Conservation (phyloP, 2,797 vertebrate species). For the Merluccius polli region DNA sequence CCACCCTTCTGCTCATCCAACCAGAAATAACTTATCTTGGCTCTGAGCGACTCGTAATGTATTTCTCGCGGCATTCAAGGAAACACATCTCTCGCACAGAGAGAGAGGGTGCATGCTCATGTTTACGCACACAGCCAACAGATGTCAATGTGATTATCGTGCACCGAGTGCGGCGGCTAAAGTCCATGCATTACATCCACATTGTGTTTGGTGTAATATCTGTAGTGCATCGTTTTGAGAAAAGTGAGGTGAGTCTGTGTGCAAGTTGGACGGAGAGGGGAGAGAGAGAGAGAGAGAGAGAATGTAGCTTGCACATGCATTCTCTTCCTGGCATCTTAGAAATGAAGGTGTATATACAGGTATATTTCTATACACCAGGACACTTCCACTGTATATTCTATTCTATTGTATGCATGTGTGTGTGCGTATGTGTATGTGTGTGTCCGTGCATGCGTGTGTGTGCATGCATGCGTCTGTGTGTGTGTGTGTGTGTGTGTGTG, state of each 20-base stretch:
- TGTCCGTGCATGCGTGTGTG: slow-evolving; percentile 13
- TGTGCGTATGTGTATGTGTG: too few species aligned
- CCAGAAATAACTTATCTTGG: slow-evolving; percentile 71
- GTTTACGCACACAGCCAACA: slow-evolving; percentile 59
- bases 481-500: too few species aligned
- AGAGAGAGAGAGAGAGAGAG: too few species aligned
- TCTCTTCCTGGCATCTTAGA: too few species aligned
- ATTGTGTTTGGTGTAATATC: background rate
- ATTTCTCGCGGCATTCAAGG: slow-evolving; percentile 61
- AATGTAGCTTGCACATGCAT: too few species aligned
- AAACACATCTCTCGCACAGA: slow-evolving; percentile 48
- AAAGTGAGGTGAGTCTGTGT: too few species aligned
- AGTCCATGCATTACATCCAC: slow-evolving; percentile 43
- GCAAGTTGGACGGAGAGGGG: too few species aligned
- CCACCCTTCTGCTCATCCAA: slow-evolving; percentile 71
- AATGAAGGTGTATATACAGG: too few species aligned
- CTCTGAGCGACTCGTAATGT: slow-evolving; percentile 61
- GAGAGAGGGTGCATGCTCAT: slow-evolving; percentile 50
- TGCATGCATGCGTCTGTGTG: slow-evolving; percentile 8
- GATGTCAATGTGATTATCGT: slow-evolving; percentile 50
- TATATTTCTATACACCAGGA: too few species aligned
- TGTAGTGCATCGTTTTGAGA: too few species aligned
- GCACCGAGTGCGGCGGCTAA: slow-evolving; percentile 40
- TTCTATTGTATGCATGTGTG: slow-evolving; percentile 1
- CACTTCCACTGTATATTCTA: slow-evolving; percentile 15